Evolutionary conservation across 2,888 invertebrate species (phyloP), one percentile per base, ranked within the genome.

Genomic region (Leptarthrus brevirostris): DNA sequence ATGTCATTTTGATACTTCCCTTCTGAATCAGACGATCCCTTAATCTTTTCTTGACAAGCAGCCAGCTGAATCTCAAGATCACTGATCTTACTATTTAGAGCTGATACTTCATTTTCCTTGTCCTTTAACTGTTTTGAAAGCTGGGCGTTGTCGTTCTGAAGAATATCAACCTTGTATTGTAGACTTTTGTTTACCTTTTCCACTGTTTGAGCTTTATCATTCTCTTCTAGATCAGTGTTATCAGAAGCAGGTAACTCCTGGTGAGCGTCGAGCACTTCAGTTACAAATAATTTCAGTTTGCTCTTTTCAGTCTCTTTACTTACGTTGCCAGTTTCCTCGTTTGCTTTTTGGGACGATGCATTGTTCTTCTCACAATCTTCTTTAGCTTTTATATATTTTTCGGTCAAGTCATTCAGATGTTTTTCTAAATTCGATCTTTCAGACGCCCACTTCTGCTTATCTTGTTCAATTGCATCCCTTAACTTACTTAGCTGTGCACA

Each of bases 201-300:
- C 12, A 71, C 26, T 18, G 22, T 16, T 44, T 24, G 4, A 24
- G 26, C 16, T 10, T 44, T 22, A 26, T 71, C 71, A 3, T 73
- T 49, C 3, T 52, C n/a, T 16, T 75, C 75, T 8, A 75, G 36
- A 4, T 72, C 72, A 1, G 24, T 14, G 18, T 75, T 73, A 2
- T 72, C 56, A 14, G 34, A 8, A 3, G 49, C 34, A 14, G 52
- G 20, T 12, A 69, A 20, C 2, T 69, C 14, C 1, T 34, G 49
- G 8, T 47, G 56, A n/a, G n/a, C n/a, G n/a, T n/a, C n/a, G n/a
- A n/a, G n/a, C n/a, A n/a, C n/a, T 16, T 71, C 26, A 10, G 14
- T 12, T 14, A 24, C 10, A 12, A 14, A 34, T 52, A 18, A 18
- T 10, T 30, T 70, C 4, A 34, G 52, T 16, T 16, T 20, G 30